phyloP scores from a whole-genome alignment of 2,888 invertebrate genomes.

The Melinopterus prodromus region DNA sequence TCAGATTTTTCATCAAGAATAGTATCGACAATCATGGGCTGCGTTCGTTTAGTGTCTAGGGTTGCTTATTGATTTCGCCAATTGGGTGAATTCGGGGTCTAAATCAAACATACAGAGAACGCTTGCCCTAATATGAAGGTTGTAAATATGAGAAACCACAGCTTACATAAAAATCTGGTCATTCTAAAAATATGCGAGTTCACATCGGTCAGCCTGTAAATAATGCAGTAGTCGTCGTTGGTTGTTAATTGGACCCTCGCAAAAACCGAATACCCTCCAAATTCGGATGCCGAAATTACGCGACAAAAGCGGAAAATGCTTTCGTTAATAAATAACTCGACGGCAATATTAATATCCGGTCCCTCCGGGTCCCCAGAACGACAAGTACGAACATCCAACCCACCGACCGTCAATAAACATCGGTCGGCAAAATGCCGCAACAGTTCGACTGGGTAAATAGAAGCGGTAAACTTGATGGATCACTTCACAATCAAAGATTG shows the following conservation, averaged over 20 bases:
- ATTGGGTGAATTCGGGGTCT: too few relatives aligned
- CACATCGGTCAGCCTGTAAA: neutral
- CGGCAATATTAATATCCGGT: neutral
- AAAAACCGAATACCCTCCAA: conserved; percentile 4
- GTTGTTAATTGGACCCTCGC: neutral
- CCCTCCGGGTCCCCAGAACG: neutral
- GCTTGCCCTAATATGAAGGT: too few relatives aligned
- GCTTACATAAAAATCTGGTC: neutral
- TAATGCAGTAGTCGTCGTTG: neutral
- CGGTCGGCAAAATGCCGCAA: neutral
- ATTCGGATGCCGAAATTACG: neutral
- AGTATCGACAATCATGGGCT: too few relatives aligned
- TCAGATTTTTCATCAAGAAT: too few relatives aligned
- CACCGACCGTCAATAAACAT: neutral
- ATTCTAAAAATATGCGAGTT: neutral
- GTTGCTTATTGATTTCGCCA: too few relatives aligned
- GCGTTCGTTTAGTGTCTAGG: too few relatives aligned
- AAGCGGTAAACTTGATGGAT: neutral
- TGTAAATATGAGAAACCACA: too few relatives aligned
- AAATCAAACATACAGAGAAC: too few relatives aligned
- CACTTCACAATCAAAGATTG: neutral
- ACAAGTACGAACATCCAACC: neutral
- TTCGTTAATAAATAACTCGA: conserved; percentile 4
- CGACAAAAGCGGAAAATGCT: conserved; percentile 4
- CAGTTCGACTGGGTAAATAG: neutral